Percentiles rank a stretch among this genome's conserved stretches.
phyloP scores from a whole-genome alignment of 2,113 vertebrate species.

The Otocyon megalotis region DNA sequence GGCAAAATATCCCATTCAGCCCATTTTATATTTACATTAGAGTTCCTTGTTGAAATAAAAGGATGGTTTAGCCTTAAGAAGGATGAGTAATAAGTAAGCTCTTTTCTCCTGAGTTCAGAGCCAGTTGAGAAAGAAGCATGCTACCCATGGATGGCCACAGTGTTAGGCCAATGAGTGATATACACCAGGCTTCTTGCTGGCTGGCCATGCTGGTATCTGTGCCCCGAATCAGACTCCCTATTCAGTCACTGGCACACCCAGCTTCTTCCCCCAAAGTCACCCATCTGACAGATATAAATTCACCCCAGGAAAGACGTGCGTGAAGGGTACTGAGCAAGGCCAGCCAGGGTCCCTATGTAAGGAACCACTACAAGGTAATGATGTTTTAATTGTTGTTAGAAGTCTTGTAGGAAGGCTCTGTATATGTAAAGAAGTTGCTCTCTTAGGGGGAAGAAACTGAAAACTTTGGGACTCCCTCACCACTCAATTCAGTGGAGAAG shows the following conservation, averaged over 20 bases:
- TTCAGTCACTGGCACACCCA: not conserved
- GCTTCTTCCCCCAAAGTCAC: no score
- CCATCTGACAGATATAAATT: not conserved
- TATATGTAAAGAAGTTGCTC: not conserved
- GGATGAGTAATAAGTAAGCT: not conserved
- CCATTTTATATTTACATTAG: not conserved
- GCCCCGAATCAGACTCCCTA: not conserved
- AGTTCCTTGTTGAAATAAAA: not conserved
- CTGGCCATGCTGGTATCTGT: not conserved
- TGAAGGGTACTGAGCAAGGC: not conserved
- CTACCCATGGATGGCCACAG: accelerated
- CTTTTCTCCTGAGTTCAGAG: not conserved
- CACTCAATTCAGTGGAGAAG: not conserved
- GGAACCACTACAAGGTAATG: not conserved
- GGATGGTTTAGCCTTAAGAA: not conserved
- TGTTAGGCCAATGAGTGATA: not conserved
- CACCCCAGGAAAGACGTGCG: not conserved
- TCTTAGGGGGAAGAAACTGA: not conserved
- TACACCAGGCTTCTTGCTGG: not conserved
- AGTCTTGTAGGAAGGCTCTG: not conserved
- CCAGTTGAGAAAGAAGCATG: not conserved
- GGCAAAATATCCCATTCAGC: not conserved
- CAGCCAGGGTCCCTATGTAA: accelerated
- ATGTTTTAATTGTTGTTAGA: not conserved
- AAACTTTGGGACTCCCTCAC: not conserved